Evolutionary conservation across 1,140 invertebrate species (phyloP).

Genomic region (Dreissena polymorpha): DNA sequence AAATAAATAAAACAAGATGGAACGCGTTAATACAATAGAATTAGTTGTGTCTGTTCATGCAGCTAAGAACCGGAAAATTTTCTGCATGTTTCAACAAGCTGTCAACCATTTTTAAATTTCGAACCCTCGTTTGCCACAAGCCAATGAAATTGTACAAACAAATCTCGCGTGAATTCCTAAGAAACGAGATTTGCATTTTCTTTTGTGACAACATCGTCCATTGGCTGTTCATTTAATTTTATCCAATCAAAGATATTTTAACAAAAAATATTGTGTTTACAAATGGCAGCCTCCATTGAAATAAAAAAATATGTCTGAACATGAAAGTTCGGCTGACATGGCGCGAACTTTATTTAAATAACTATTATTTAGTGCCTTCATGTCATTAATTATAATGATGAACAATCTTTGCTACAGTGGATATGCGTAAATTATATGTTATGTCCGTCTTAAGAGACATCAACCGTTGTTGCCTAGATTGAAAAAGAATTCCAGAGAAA

Average conservation of each 20-base stretch:
- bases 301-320: constrained; percentile 42
- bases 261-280: constrained; percentile 32
- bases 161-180: constrained; percentile 27
- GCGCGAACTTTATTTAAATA: not conserved
- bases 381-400: too few relatives aligned
- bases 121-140: constrained; percentile 36
- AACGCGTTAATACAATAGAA: too few relatives aligned
- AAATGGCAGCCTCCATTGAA: constrained; percentile 40
- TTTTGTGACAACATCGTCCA: constrained; percentile 3
- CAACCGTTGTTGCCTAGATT: too few relatives aligned
- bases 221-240: constrained; percentile 13
- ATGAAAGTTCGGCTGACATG: constrained; percentile 3
- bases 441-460: too few relatives aligned
- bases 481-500: too few relatives aligned
- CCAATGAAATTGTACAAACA: constrained; percentile 48
- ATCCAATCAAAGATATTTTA: constrained; percentile 40
- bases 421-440: too few relatives aligned
- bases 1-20: too few relatives aligned
- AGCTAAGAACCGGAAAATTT: too few relatives aligned
- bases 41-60: too few relatives aligned
- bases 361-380: too few relatives aligned
- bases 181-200: not conserved
- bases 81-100: constrained; percentile 44
- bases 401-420: too few relatives aligned
- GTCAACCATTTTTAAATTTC: constrained; percentile 63